These are phyloP conservation scores for Scopus umbretta DNA, from an alignment of 2,113 vertebrate species.

Conservation along the genomic window DNA sequence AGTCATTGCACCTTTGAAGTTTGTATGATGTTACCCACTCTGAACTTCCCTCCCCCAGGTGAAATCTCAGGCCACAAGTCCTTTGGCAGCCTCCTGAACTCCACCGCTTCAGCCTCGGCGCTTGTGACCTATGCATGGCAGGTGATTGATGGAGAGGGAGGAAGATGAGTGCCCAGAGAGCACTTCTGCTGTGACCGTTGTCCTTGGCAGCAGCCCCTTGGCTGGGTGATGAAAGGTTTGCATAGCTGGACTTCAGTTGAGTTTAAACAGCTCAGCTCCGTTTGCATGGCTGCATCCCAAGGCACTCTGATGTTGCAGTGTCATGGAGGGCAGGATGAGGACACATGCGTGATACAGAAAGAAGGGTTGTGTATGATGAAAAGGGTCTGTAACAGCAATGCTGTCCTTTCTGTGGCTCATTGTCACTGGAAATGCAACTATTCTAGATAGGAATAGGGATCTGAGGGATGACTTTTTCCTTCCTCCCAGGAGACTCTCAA, in stretches of 20 bases:
- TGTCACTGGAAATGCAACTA: background rate
- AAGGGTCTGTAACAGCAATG: background rate
- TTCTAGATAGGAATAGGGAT: background rate
- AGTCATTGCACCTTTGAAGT: rapidly evolving
- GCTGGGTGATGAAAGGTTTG: background rate
- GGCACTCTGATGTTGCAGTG: rapidly evolving
- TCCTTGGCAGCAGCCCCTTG: background rate
- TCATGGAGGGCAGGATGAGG: background rate
- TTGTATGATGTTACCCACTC: background rate
- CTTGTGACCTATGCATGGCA: rapidly evolving
- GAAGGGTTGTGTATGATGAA: background rate
- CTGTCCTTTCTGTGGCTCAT: background rate
- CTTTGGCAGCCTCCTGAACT: background rate
- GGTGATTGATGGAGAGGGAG: background rate
- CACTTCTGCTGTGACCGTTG: rapidly evolving
- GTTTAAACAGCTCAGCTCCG: background rate
- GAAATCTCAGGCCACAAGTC: background rate
- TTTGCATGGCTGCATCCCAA: rapidly evolving
- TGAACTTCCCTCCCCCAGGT: background rate
- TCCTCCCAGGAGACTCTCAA: background rate
- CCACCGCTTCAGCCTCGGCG: rapidly evolving
- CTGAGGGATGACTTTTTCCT: background rate
- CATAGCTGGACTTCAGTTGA: rapidly evolving
- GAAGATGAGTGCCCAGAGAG: background rate
- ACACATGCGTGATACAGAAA: rapidly evolving